These are phyloP conservation scores for Cossypha heuglini DNA, from an alignment of 2,797 vertebrate genomes.

Conservation along the genomic window DNA sequence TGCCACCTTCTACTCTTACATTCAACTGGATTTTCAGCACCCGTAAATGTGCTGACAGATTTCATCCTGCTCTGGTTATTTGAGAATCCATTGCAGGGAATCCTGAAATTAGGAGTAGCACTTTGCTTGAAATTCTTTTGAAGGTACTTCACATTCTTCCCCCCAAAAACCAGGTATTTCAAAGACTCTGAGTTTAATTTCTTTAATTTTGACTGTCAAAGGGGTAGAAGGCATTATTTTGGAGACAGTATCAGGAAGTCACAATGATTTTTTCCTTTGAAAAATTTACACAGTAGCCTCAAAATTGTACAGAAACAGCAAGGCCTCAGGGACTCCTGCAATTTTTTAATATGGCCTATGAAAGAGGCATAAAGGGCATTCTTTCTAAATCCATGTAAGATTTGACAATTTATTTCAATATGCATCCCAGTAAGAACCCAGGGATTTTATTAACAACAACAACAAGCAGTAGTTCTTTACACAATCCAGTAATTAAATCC, in stretches of 20 bases:
- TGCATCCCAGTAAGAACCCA: background rate
- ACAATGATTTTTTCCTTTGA: background rate
- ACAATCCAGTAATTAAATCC: background rate
- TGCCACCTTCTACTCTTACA: background rate
- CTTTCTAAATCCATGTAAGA: background rate
- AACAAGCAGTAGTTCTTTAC: background rate
- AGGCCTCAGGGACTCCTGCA: background rate
- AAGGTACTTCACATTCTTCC: background rate
- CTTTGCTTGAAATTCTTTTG: background rate
- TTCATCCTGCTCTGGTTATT: background rate
- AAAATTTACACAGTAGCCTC: background rate
- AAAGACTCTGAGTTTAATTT: background rate
- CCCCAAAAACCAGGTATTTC: background rate
- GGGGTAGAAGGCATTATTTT: background rate
- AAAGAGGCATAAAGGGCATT: background rate
- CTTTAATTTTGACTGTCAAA: background rate
- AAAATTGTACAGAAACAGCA: background rate
- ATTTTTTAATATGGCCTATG: background rate
- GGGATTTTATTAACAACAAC: background rate
- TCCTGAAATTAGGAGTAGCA: background rate
- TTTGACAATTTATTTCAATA: background rate
- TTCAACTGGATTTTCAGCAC: background rate
- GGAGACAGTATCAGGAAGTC: background rate
- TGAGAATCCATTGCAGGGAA: background rate
- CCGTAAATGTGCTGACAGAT: rapidly evolving